phyloP scores from a whole-genome alignment of 2,888 invertebrate genomes.

The Scotopteryx bipunctaria region DNA sequence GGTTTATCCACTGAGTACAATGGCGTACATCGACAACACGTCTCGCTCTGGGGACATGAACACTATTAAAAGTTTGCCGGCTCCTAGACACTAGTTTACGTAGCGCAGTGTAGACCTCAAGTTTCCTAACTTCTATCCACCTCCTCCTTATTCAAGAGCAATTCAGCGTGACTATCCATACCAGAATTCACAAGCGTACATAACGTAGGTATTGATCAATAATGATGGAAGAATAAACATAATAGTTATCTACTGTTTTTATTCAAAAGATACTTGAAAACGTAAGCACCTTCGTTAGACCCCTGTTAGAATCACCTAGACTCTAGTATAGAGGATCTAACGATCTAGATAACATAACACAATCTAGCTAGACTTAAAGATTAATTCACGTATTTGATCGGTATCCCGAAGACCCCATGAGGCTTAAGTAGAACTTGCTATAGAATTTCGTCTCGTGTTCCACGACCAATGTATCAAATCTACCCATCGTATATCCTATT shows the following conservation, averaged over 20 bases:
- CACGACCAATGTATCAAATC: not conserved
- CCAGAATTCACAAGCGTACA: too few species aligned
- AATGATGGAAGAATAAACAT: too few species aligned
- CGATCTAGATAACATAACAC: too few species aligned
- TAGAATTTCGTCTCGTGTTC: not conserved
- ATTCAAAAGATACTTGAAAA: too few species aligned
- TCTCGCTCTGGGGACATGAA: conserved; percentile 58
- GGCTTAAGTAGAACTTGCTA: not conserved
- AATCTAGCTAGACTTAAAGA: not conserved
- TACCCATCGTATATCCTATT: too few species aligned
- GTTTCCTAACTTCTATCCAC: conserved; percentile 16
- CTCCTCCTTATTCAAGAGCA: conserved; percentile 14
- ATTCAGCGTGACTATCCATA: conserved; percentile 5
- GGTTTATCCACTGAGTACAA: conserved; percentile 24
- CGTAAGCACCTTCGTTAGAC: too few species aligned
- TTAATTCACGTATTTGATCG: not conserved
- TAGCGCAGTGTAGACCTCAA: conserved; percentile 15
- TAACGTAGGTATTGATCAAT: too few species aligned
- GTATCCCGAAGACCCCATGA: not conserved
- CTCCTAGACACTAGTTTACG: conserved; percentile 63
- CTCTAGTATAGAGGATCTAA: too few species aligned
- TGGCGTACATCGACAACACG: conserved; percentile 25
- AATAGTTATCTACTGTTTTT: too few species aligned
- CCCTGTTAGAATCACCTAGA: too few species aligned
- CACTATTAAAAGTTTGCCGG: conserved; percentile 77